Evolutionary conservation across 1,140 invertebrate species (phyloP).

Genomic region (Aphelinus certus): DNA sequence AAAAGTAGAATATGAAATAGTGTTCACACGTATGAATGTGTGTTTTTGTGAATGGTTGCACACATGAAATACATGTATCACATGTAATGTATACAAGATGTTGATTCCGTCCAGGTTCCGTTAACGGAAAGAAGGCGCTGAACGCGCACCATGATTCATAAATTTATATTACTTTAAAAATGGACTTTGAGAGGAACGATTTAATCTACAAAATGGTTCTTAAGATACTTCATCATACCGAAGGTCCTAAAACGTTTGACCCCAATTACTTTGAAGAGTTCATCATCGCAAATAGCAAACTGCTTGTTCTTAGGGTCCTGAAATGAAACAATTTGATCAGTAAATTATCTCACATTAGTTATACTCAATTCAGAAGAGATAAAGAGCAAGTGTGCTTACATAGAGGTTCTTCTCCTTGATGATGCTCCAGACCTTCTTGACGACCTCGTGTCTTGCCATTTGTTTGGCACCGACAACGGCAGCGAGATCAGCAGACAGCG

Average conservation of each 20-base stretch:
- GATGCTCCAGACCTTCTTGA: conserved; percentile 91
- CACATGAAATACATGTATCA: not conserved
- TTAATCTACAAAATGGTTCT: conserved; percentile 87
- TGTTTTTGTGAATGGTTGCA: not conserved
- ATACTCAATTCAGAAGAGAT: not conserved
- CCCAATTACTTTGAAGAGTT: conserved; percentile 88
- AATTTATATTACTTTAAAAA: not conserved
- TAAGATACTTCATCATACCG: conserved; percentile 95
- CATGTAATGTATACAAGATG: not conserved
- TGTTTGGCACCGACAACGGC: conserved; percentile 84
- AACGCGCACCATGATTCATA: not conserved
- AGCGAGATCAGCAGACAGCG: conserved; percentile 86
- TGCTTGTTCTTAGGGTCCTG: conserved; percentile 93
- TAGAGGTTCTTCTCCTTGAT: conserved; percentile 92
- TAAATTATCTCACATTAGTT: not conserved
- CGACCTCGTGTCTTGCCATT: conserved; percentile 91
- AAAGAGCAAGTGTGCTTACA: conserved; percentile 61
- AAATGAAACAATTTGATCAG: conserved; percentile 43
- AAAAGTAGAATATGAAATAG: conserved; percentile 26
- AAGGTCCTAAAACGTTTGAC: conserved; percentile 91
- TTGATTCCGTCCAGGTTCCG: not conserved
- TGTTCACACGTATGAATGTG: not conserved
- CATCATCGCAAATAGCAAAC: conserved; percentile 92
- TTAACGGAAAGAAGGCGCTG: not conserved
- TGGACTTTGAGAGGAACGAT: conserved; percentile 42